Evolutionary conservation across 2,113 vertebrate genomes (phyloP), one percentile per base, ranked within the genome.

Genomic region (Leptodactylus fuscus): DNA sequence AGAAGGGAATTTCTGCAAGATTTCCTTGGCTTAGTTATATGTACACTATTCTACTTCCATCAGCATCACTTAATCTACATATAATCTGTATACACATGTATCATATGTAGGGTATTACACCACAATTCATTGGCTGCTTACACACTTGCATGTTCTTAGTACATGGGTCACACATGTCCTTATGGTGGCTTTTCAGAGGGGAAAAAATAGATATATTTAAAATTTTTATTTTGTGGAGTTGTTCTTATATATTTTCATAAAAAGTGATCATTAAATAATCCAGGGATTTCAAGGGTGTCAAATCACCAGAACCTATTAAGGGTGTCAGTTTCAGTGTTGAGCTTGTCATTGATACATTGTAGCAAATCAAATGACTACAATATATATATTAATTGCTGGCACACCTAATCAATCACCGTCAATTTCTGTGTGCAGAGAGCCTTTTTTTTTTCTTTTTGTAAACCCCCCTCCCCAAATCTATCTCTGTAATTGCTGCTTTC

Each of bases 331-430:
- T 86, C 84, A 86, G 84, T 86, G 84, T 86, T 86, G 77, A 73
- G 77, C 49, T 80, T 86, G 84, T 86, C 84, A 86, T 69, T 86
- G 84, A 86, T 81, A 81, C 84, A 86, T 86, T 86, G 84, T 86
- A 81, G 77, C 84, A 81, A 86, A 86, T 86, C 84, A 86, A 86
- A 86, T 80, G 84, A 86, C 84, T 86, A 86, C 84, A 86, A 86
- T 86, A 86, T 86, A 86, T 86, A 73, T 86, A 86, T 86, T 86
- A 86, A 86, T 86, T 86, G 84, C 84, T 86, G 77, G 84, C 84
- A 86, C 77, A 86, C 84, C 84, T 86, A 86, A 86, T 86, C 84
- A 86, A 86, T 86, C 84, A 81, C 76, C 49, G 51, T 86, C 84
- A 86, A 86, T 86, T 86, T 86, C 65, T 41, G 36, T 86, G 65